Conservation (phyloP, 2,888 invertebrate genomes). For the Dynastes maya region DNA sequence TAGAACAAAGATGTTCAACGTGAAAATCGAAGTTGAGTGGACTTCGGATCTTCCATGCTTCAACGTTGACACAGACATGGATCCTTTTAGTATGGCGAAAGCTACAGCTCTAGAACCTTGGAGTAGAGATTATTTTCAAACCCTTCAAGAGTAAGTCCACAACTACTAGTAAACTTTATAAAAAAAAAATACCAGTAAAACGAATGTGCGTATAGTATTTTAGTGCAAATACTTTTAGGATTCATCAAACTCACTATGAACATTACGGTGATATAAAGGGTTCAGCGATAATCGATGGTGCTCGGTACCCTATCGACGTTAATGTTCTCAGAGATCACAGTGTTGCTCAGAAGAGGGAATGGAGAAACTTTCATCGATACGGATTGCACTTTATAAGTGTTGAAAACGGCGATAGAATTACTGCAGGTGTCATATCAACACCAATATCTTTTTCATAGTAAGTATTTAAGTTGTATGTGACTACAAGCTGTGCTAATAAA, state of each 20-base stretch:
- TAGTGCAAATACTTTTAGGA: slow-evolving; percentile 67
- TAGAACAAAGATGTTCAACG: slow-evolving; percentile 69
- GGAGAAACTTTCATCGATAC: slow-evolving; percentile 80
- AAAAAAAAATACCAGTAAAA: too few species aligned
- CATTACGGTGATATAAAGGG: slow-evolving; percentile 80
- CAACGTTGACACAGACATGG: slow-evolving; percentile 80
- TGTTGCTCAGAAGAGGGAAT: slow-evolving; percentile 77
- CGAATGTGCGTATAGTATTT: background rate
- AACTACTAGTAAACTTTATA: background rate
- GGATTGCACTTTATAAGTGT: slow-evolving; percentile 80
- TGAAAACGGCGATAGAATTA: slow-evolving; percentile 80
- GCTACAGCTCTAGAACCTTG: slow-evolving; percentile 81
- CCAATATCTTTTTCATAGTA: slow-evolving; percentile 77
- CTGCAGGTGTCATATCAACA: slow-evolving; percentile 76
- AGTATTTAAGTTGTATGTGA: slow-evolving; percentile 55
- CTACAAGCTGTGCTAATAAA: too few species aligned
- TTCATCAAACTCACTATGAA: slow-evolving; percentile 84
- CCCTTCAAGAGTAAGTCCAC: slow-evolving; percentile 74
- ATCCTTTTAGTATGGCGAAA: slow-evolving; percentile 75
- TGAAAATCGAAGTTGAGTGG: slow-evolving; percentile 76
- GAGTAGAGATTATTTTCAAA: slow-evolving; percentile 78
- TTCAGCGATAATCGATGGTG: slow-evolving; percentile 73
- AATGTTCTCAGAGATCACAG: slow-evolving; percentile 81
- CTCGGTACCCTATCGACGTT: slow-evolving; percentile 71
- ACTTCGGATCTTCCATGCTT: slow-evolving; percentile 76